Percentiles rank a stretch among this genome's conserved stretches.
phyloP scores from a whole-genome alignment of 1,140 invertebrate species.

The Globodera ellingtonae region DNA sequence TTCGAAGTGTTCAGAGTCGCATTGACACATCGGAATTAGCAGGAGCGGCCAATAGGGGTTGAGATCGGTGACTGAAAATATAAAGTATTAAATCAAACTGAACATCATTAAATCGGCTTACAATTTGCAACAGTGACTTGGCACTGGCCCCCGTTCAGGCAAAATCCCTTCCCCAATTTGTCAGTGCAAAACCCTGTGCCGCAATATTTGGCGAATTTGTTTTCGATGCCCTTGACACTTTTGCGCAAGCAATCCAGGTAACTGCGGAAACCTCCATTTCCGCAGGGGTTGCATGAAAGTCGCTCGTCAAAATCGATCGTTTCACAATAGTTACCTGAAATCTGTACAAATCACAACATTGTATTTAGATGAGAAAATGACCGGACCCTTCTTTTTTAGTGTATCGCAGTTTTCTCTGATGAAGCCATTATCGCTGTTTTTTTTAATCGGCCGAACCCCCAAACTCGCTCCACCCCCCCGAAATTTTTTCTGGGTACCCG shows the following conservation, averaged over 20 bases:
- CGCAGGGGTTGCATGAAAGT: background rate
- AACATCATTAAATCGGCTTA: background rate
- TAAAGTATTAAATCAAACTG: background rate
- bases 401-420: no score
- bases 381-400: no score
- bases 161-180: background rate
- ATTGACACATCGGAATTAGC: constrained; percentile 40
- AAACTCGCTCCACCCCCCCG: no score
- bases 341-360: background rate
- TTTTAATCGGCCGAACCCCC: no score
- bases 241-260: background rate
- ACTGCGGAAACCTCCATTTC: background rate
- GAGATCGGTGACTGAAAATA: background rate
- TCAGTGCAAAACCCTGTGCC: background rate
- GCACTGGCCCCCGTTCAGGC: constrained; percentile 29
- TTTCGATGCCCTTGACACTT: background rate
- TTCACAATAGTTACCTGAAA: constrained; percentile 17
- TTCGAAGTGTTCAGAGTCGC: constrained; percentile 17
- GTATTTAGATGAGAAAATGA: no score
- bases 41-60: constrained; percentile 2
- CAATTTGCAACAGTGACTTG: constrained; percentile 3
- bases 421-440: no score
- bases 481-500: no score
- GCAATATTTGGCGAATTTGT: constrained; percentile 4
- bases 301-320: background rate